Conservation (phyloP, 64 coral and sea anemone genomes). For the Porites australiensis region DNA sequence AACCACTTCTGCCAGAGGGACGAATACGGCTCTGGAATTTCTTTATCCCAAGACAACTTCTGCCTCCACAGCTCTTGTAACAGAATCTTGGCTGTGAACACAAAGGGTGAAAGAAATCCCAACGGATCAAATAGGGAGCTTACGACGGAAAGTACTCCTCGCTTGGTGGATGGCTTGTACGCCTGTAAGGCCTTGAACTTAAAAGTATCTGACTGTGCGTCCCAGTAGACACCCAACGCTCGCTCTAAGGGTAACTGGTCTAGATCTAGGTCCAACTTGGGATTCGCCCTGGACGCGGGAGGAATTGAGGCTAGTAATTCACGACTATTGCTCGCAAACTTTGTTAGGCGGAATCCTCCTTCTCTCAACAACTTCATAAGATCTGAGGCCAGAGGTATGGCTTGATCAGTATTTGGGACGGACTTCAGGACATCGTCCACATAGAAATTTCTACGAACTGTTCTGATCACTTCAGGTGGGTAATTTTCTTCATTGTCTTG, state of each 20-base stretch:
- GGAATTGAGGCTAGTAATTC: slow-evolving; percentile 35
- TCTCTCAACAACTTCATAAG: slow-evolving; percentile 24
- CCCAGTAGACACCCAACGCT: slow-evolving; percentile 59
- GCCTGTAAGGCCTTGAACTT: slow-evolving; percentile 12
- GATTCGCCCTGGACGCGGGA: slow-evolving; percentile 18
- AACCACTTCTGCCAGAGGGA: slow-evolving; percentile 33
- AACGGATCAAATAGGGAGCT: slow-evolving; percentile 61
- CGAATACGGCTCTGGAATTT: slow-evolving; percentile 24
- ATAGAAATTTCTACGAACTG: slow-evolving; percentile 47
- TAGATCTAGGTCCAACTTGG: slow-evolving; percentile 33
- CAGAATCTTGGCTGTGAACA: slow-evolving; percentile 57
- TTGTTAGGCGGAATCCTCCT: slow-evolving; percentile 53
- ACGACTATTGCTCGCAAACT: slow-evolving; percentile 54
- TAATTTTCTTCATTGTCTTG: slow-evolving; percentile 33
- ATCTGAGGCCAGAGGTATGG: background rate
- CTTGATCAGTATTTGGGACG: background rate
- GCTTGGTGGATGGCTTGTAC: slow-evolving; percentile 31
- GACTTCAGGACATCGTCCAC: slow-evolving; percentile 56
- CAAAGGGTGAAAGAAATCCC: slow-evolving; percentile 43
- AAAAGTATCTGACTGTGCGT: slow-evolving; percentile 40
- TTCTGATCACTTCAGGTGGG: background rate
- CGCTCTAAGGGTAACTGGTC: slow-evolving; percentile 53
- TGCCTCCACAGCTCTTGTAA: slow-evolving; percentile 60
- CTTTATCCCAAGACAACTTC: slow-evolving; percentile 36
- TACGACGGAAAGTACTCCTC: slow-evolving; percentile 53